Conservation (phyloP, 2,888 invertebrate genomes). For the Drosophila paramelanica region DNA sequence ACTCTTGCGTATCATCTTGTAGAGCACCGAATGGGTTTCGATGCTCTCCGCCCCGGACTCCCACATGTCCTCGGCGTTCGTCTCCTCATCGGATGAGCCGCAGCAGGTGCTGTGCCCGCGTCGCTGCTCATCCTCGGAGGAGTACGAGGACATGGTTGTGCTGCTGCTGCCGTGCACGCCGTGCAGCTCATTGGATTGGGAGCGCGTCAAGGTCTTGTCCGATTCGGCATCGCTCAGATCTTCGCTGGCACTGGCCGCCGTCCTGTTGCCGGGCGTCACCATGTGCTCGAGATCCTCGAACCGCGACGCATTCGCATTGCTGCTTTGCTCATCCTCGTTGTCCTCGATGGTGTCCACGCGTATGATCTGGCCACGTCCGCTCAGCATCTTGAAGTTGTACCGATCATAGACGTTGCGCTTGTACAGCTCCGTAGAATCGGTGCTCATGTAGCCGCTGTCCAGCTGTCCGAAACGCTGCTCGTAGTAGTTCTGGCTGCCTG, state of each 20-base stretch:
- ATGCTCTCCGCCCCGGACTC: conserved; percentile 95
- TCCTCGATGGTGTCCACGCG: conserved; percentile 84
- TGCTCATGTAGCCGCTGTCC: conserved; percentile 94
- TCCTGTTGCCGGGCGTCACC: conserved; percentile 63
- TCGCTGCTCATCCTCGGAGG: conserved; percentile 87
- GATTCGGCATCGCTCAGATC: conserved; percentile 80
- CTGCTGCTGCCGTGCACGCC: conserved; percentile 17
- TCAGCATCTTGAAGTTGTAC: conserved; percentile 84
- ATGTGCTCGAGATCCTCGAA: conserved; percentile 81
- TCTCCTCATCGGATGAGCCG: conserved; percentile 87
- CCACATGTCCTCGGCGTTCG: conserved; percentile 92
- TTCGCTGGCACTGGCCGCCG: conserved; percentile 38
- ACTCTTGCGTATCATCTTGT: conserved; percentile 89
- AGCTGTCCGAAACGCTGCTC: conserved; percentile 86
- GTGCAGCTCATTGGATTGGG: conserved; percentile 62
- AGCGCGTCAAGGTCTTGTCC: conserved; percentile 79
- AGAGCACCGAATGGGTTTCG: conserved; percentile 94
- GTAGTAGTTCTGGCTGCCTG: conserved; percentile 77
- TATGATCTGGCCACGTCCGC: conserved; percentile 79
- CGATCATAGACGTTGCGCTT: conserved; percentile 85
- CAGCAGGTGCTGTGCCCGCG: conserved; percentile 87
- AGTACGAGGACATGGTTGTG: conserved; percentile 73
- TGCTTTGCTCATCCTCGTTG: conserved; percentile 58
- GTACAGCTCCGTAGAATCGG: conserved; percentile 89
- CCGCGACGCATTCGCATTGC: conserved; percentile 57